Percentiles rank a stretch among this genome's conserved stretches.
phyloP scores from a whole-genome alignment of 2,888 invertebrate genomes.

The Lepidonotus clava region DNA sequence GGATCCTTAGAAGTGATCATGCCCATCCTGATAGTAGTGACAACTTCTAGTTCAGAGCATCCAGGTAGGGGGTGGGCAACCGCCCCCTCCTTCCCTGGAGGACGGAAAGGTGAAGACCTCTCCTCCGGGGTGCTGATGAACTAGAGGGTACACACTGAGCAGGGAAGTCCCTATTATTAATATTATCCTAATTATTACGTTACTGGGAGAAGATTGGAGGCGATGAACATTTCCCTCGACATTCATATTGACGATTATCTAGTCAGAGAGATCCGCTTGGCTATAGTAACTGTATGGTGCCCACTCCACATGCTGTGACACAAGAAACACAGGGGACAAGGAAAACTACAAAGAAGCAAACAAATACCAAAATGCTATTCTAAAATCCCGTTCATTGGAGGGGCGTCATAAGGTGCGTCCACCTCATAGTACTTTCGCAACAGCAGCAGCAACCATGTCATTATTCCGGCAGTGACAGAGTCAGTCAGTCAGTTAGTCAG shows the following conservation, averaged over 20 bases:
- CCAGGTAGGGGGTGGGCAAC: background rate
- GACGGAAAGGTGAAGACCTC: background rate
- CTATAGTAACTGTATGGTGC: conserved; percentile 16
- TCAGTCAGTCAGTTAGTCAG: background rate
- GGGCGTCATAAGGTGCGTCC: conserved; percentile 9
- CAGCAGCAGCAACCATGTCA: conserved; percentile 49
- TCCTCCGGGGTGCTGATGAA: background rate
- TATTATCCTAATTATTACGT: background rate
- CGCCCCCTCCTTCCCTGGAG: background rate
- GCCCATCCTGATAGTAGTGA: too few species aligned
- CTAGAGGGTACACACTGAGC: background rate
- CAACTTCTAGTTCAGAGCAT: too few species aligned
- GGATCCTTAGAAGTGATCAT: background rate
- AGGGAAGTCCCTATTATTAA: background rate
- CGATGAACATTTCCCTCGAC: background rate
- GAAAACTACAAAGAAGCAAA: background rate
- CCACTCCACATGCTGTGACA: background rate
- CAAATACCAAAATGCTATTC: background rate
- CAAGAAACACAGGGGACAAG: background rate
- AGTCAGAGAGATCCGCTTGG: conserved; percentile 44
- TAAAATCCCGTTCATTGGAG: background rate
- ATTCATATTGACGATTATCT: conserved; percentile 40
- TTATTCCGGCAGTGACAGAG: conserved; percentile 32
- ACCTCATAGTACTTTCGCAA: conserved; percentile 26
- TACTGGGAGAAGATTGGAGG: conserved; percentile 7